phyloP scores from a whole-genome alignment of 2,113 vertebrate genomes.

The Zosterops hypoxanthus region DNA sequence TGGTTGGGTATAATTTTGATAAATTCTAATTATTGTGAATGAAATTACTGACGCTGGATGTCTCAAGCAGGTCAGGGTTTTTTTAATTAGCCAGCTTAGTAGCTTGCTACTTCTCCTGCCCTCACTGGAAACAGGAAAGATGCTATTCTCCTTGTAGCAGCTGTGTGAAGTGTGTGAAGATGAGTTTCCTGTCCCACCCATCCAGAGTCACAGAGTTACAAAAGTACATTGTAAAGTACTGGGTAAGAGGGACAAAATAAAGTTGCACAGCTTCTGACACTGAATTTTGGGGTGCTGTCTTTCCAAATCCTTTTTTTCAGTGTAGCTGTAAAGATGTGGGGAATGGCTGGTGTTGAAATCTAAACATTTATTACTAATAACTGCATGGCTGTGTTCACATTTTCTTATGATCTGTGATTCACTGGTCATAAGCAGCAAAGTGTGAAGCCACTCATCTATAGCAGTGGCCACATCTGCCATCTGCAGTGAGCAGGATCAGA shows the following conservation, averaged over 20 bases:
- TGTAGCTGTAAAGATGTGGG: neutral
- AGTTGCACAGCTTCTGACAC: neutral
- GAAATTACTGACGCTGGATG: neutral
- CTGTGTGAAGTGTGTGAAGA: neutral
- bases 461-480: neutral
- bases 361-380: neutral
- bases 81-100: neutral
- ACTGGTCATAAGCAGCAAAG: neutral
- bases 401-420: neutral
- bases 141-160: neutral
- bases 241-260: neutral
- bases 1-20: neutral
- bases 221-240: neutral
- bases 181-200: neutral
- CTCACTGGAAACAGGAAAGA: neutral
- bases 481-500: neutral
- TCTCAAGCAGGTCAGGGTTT: neutral
- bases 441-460: neutral
- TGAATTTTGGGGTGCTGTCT: neutral
- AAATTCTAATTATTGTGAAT: slow-evolving; percentile 16
- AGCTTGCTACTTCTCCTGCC: neutral
- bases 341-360: neutral
- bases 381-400: neutral
- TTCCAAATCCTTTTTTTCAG: neutral
- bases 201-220: neutral